phyloP scores from a whole-genome alignment of 2,888 invertebrate species.

The Clanis bilineata region DNA sequence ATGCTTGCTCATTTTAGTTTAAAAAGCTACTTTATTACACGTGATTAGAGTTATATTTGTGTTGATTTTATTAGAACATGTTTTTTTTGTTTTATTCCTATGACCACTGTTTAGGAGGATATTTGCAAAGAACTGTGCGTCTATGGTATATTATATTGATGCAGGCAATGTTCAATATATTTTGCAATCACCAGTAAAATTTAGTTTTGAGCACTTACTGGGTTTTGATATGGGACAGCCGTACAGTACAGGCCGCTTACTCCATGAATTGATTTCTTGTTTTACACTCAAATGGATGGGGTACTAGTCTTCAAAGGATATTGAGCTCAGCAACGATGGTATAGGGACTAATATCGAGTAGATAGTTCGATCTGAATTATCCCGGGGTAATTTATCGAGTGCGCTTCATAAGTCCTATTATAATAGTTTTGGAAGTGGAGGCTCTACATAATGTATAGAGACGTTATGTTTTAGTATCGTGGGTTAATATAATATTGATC shows the following conservation, averaged over 20 bases:
- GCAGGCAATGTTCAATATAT: no score
- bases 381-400: slow-evolving; percentile 14
- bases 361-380: not conserved
- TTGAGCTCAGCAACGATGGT: not conserved
- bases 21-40: no score
- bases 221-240: no score
- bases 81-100: no score
- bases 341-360: not conserved
- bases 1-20: no score
- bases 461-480: not conserved
- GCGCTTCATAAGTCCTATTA: slow-evolving; percentile 17
- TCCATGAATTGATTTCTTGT: slow-evolving; percentile 20
- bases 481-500: not conserved
- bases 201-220: no score
- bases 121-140: no score
- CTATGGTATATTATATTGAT: no score
- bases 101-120: no score
- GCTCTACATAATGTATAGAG: not conserved
- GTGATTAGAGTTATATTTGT: no score
- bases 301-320: not conserved
- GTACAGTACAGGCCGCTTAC: slow-evolving; percentile 3
- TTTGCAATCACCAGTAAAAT: no score
- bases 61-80: no score
- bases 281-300: slow-evolving; percentile 23
- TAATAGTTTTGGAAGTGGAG: slow-evolving; percentile 13